Evolutionary conservation across 2,797 vertebrate genomes (phyloP), one percentile per base, ranked within the genome.

Genomic region (Nyctibius grandis): DNA sequence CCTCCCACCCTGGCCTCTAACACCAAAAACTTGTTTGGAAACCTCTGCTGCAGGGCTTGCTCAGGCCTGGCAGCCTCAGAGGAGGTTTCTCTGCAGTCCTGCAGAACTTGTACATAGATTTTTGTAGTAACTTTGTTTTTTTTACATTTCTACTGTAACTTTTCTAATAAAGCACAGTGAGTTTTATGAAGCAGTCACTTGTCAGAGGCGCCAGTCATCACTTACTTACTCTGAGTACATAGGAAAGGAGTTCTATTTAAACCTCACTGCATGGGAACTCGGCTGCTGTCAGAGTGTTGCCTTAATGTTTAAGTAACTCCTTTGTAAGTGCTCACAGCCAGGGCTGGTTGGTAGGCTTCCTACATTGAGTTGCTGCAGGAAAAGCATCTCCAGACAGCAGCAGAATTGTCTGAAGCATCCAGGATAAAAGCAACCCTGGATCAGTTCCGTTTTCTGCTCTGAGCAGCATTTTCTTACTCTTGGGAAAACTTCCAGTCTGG

Each of bases 151-250:
- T 96, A 91, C 76, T 93, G 28, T 89, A 95, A 85, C 84, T 94
- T 96, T 94, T 94, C 65, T 95, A 97, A 96, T 97, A 97, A 97
- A 97, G 42, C 60, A 84, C 53, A 92, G 14, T 21, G 9, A 76
- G 19, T 61, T 94, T 93, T 82, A 88, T n/a, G 47, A 92, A 86
- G 33, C 25, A 63, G 51, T n/a, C 21, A 36, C 8, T 51, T 85
- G 51, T 61, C 51, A 61, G 15, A 82, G 53, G 16, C 12, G 67
- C 12, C 19, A 19, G 12, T 31, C 0, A 2, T 84, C 29, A 47
- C 22, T 88, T 69, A 74, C 3, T 64, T 15, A 74, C 3, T 64
- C 15, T 0, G 0, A 4, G 20, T 23, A 9, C 3, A 3, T 8
- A 51, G 26, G 54, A 45, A 78, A 50, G 44, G 9, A 44, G 31